These are phyloP conservation scores for Anoplopoma fimbria DNA, from an alignment of 2,113 vertebrate genomes.

Conservation along the genomic window DNA sequence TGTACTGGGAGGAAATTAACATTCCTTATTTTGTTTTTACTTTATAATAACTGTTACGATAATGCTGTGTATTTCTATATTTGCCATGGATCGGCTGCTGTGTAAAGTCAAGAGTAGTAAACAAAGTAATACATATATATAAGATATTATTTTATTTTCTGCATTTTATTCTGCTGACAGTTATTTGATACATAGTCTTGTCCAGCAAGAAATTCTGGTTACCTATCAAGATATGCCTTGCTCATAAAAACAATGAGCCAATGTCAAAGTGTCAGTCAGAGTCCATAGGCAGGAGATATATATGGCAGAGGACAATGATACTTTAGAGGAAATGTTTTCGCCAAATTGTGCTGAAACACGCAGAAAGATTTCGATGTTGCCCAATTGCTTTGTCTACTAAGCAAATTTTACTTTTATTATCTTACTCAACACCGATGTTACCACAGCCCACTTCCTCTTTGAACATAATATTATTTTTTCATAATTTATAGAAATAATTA, in stretches of 20 bases:
- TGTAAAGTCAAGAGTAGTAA: not conserved
- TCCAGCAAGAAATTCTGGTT: not conserved
- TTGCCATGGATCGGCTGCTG: not conserved
- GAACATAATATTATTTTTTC: not conserved
- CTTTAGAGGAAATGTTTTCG: not conserved
- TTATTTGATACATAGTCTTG: not conserved
- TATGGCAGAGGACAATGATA: not conserved
- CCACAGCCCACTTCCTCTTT: constrained; percentile 19
- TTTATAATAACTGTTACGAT: not conserved
- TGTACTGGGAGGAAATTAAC: not conserved
- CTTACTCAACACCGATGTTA: not conserved
- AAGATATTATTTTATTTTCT: not conserved
- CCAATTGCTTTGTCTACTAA: not conserved
- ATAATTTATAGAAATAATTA: too few relatives aligned
- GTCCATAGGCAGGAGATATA: not conserved
- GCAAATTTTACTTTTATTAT: not conserved
- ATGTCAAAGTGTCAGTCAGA: not conserved
- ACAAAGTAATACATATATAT: not conserved
- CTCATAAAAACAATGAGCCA: not conserved
- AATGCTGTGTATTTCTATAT: not conserved
- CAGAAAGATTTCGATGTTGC: not conserved
- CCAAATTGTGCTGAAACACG: not conserved
- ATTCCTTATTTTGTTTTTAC: not conserved
- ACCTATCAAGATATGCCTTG: not conserved
- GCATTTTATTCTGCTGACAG: not conserved